Base-by-base conservation (phyloP, 1,140 invertebrate genomes). In the Drosophila novamexicana region DNA sequence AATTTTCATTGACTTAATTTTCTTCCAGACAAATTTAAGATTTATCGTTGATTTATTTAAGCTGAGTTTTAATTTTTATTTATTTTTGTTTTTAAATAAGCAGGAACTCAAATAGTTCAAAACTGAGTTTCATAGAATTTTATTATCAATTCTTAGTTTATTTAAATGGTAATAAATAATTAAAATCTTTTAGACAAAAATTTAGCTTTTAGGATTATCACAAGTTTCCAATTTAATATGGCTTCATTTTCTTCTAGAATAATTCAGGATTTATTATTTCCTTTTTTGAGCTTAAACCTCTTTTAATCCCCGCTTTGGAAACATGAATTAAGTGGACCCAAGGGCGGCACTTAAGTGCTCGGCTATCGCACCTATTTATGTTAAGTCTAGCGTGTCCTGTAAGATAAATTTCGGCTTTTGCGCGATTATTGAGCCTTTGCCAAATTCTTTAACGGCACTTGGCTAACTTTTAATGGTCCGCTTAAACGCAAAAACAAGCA, bases 391-490 rank as follows among this genome's bases (percentile, higher is more conserved):
- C 16, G 7, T 7, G 14, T 44, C 7, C 40, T 45, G 45, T 34
- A 59, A 34, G 34, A 45, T n/a, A 62, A 50, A 49, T 50, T 49
- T 62, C 5, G 49, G 22, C 44, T 49, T n/a, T 12, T 47, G 7
- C 16, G 14, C 8, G 32, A 18, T 58, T 44, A 58, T 58, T 58
- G 57, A 45, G 40, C 40, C 54, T 42, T 32, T 14, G 54, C 54
- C 42, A 47, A 47, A 32, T 8, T 32, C 42, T 59, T 47, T 47
- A 59, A 59, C 42, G 42, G 42, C 57, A 47, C 57, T 59, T 59
- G 14, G 29, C n/a, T 12, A 47, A 47, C 42, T 36, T 59, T 47
- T 36, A 59, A 59, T 59, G 57, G 57, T 16, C 7, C 40, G 39
- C 42, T 8, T 36, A 45, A 32, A 44, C 18, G 8, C 4, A 18